These are phyloP conservation scores for Scarus forsteni DNA, from an alignment of 2,797 vertebrate species.

Conservation along the genomic window DNA sequence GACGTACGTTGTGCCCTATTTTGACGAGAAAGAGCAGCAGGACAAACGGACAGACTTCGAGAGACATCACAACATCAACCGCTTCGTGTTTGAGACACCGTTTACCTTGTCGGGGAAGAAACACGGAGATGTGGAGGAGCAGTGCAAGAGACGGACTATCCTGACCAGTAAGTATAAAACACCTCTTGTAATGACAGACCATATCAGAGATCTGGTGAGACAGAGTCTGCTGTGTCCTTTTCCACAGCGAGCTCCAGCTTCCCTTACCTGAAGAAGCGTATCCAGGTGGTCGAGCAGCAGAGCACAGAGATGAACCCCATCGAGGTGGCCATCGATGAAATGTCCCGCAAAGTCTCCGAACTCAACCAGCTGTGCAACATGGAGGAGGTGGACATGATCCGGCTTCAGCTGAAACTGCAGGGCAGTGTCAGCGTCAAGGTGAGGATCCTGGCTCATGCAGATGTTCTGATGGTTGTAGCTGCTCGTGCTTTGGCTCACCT, in stretches of 20 bases:
- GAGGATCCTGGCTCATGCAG: not conserved
- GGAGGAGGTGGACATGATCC: conserved; percentile 99
- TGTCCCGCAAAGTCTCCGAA: conserved; percentile 96
- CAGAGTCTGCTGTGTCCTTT: not conserved
- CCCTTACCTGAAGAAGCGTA: conserved; percentile 97
- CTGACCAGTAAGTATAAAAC: conserved; percentile 87
- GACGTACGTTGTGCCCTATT: conserved; percentile 95
- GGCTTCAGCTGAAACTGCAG: conserved; percentile 97
- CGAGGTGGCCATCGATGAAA: conserved; percentile 98
- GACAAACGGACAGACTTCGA: conserved; percentile 97
- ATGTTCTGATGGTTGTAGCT: not conserved
- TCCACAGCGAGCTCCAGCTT: conserved; percentile 92
- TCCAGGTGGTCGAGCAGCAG: conserved; percentile 95
- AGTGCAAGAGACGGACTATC: conserved; percentile 96
- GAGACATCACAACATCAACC: conserved; percentile 95
- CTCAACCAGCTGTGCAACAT: conserved; percentile 95
- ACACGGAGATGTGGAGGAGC: conserved; percentile 96
- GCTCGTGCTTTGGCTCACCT: conserved; percentile 22
- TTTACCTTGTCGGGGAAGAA: conserved; percentile 97
- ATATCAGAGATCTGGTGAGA: no score
- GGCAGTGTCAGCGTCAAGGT: conserved; percentile 99
- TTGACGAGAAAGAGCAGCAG: conserved; percentile 95
- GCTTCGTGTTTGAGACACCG: conserved; percentile 97
- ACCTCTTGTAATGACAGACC: no score
- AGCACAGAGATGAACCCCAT: conserved; percentile 97